Percentiles rank a stretch among this genome's conserved stretches.
These are phyloP conservation scores for Nothobranchius furzeri DNA, from an alignment of 2,113 vertebrate genomes.

Conservation along the genomic window DNA sequence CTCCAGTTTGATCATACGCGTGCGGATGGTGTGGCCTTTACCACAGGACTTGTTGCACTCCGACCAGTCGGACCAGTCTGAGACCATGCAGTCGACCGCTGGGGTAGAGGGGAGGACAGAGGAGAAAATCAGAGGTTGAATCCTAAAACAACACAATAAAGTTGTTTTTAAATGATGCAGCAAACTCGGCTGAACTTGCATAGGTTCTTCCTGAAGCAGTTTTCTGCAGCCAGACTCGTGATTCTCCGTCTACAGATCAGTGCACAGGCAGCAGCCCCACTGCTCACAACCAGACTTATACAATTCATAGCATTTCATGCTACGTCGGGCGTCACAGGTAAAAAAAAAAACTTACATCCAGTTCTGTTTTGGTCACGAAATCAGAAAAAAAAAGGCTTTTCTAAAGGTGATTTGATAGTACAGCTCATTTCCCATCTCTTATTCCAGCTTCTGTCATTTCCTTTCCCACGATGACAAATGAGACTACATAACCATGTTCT, in stretches of 20 bases:
- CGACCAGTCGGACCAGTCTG: conserved; percentile 93
- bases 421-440: not conserved
- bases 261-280: no score
- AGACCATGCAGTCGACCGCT: conserved; percentile 92
- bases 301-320: not conserved
- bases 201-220: no score
- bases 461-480: conserved; percentile 16
- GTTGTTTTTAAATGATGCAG: not conserved
- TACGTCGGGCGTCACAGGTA: not conserved
- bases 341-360: not conserved
- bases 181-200: not conserved
- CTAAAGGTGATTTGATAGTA: no score
- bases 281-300: not conserved
- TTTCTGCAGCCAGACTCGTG: no score
- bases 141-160: no score
- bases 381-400: no score
- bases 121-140: no score
- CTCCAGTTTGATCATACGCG: conserved; percentile 91
- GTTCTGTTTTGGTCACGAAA: not conserved
- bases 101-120: conserved; percentile 13
- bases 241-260: no score
- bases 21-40: conserved; percentile 93
- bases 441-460: not conserved
- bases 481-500: conserved; percentile 2
- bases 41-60: conserved; percentile 96